phyloP scores from a whole-genome alignment of 2,113 vertebrate genomes.

The Notothenia coriiceps region DNA sequence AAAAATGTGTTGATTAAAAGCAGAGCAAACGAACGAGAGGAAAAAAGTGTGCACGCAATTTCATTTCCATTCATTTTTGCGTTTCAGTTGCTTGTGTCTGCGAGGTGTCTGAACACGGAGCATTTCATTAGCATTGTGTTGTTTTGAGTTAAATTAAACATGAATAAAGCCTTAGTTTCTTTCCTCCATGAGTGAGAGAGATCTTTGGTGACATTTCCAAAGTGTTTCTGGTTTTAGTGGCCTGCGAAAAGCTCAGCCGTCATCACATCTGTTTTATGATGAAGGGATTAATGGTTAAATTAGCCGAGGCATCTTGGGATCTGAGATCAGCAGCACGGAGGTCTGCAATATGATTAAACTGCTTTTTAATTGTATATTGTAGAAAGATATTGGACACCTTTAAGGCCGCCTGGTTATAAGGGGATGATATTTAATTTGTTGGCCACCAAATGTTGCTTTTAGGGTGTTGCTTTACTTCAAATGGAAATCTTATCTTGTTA shows the following conservation, averaged over 20 bases:
- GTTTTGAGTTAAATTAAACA: not conserved
- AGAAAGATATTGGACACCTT: not conserved
- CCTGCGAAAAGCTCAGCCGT: not conserved
- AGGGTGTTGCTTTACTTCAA: too few species aligned
- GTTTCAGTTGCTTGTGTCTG: too few species aligned
- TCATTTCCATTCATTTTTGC: not conserved
- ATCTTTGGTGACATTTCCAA: not conserved
- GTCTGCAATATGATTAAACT: not conserved
- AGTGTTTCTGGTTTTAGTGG: slow-evolving; percentile 23
- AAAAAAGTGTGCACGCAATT: not conserved
- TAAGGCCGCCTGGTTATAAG: not conserved
- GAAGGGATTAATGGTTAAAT: slow-evolving; percentile 40
- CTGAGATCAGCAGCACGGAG: not conserved
- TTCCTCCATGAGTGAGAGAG: not conserved
- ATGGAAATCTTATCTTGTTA: too few species aligned
- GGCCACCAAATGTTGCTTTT: not conserved
- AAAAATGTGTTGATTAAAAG: slow-evolving; percentile 65
- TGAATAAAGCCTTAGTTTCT: slow-evolving; percentile 10
- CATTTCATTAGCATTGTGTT: not conserved
- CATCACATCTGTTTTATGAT: slow-evolving; percentile 24
- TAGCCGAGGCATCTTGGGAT: slow-evolving; percentile 31
- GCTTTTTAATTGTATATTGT: not conserved
- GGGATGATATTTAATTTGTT: not conserved
- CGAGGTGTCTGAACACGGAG: not conserved
- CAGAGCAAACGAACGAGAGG: slow-evolving; percentile 16